Base-by-base conservation (phyloP, 2,113 vertebrate species). In the Malurus alboscapulatus region DNA sequence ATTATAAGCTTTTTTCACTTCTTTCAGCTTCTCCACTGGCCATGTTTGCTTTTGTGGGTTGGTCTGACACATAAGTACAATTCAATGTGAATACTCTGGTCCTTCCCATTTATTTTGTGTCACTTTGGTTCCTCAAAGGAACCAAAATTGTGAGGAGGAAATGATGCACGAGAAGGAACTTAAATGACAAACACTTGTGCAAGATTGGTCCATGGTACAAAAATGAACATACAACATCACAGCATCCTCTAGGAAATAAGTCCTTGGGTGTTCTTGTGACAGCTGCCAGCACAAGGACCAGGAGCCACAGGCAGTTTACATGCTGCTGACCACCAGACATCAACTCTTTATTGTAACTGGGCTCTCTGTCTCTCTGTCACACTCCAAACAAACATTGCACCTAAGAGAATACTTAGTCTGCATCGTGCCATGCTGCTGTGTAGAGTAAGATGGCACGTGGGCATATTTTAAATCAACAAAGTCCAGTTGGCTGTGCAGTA, bases 361-460 rank as follows among this genome's bases (percentile, higher is more conserved):
- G 7, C 17, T 53, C 25, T 38, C 44, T 44, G 14, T 53, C 25
- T 38, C 44, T 44, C 17, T 42, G 9, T 57, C 67, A 51, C 57
- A 34, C 48, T 48, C 22, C 66, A 75, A 45, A 17, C 7, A 87
- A 55, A 50, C 12, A 40, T 2, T 55, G 19, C 29, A 53, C 25
- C 27, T 16, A 45, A 65, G 59, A 48, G 47, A 78, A 57, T 3
- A 57, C 7, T 13, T 38, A 14, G 22, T 48, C 51, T 8, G 4
- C 57, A 57, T 36, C 42, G 27, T 38, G n/a, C 17, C 8, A 1
- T 50, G 26, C 9, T 51, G 12, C n/a, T 74, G 0, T 14, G 11
- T 20, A 24, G 26, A 47, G 20, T 69, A 55, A 65, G 81, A 57
- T 10, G 16, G 11, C 32, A 77, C 0, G 0, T 6, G 77, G 55